Conservation (phyloP, 2,888 invertebrate genomes). For the Neoaliturus tenellus region DNA sequence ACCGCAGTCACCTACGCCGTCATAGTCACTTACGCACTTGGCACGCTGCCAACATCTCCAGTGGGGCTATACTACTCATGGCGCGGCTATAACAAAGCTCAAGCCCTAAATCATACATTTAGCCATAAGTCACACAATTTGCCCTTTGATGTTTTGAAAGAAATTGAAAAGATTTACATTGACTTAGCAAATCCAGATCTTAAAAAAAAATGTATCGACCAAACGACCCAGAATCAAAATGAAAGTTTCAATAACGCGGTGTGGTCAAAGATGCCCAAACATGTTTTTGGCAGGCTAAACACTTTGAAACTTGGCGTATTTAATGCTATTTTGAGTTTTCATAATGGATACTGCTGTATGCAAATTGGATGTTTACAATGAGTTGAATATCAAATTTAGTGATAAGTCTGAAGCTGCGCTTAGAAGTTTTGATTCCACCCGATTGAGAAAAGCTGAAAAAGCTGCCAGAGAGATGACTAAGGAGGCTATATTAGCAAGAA, state of each 20-base stretch:
- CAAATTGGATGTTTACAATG: constrained; percentile 23
- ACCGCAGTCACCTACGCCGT: too few relatives aligned
- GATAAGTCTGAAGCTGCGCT: constrained; percentile 6
- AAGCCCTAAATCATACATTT: background rate
- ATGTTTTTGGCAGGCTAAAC: constrained; percentile 26
- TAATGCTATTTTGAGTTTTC: constrained; percentile 30
- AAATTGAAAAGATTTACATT: constrained; percentile 13
- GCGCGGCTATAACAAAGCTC: constrained; percentile 37
- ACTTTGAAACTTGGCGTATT: background rate
- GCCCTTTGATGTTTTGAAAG: constrained; percentile 7
- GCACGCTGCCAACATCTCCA: too few relatives aligned
- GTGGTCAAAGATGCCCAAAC: constrained; percentile 28
- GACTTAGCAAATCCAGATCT: constrained; percentile 39
- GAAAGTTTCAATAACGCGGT: constrained; percentile 35
- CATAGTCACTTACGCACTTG: too few relatives aligned
- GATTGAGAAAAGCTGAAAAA: background rate
- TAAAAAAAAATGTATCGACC: constrained; percentile 31
- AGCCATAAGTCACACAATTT: constrained; percentile 2
- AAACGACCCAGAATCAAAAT: constrained; percentile 37
- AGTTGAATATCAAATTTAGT: constrained; percentile 14
- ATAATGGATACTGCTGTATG: constrained; percentile 41
- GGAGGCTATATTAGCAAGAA: constrained; percentile 19
- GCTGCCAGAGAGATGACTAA: constrained; percentile 24
- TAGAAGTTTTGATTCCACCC: background rate
- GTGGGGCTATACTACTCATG: too few relatives aligned